Conservation (phyloP, 2,888 invertebrate genomes). For the Hipparchia semele region DNA sequence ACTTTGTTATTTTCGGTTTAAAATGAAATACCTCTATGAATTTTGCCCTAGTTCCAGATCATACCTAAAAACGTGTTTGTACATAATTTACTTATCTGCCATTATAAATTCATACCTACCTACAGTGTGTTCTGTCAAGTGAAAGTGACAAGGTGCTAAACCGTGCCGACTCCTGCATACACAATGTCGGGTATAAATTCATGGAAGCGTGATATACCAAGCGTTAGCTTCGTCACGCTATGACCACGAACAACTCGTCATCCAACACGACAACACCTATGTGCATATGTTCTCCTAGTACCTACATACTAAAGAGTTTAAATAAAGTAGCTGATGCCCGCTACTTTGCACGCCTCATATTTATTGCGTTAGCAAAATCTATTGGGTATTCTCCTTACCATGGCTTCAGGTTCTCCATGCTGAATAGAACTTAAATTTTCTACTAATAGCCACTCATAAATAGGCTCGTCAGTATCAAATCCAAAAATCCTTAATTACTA, state of each 20-base stretch:
- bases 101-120: slow-evolving; percentile 11
- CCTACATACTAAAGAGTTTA: neutral
- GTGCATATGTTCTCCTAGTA: slow-evolving; percentile 6
- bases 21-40: neutral
- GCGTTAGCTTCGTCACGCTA: slow-evolving; percentile 34
- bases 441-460: no score
- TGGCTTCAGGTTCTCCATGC: no score
- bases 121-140: slow-evolving; percentile 14
- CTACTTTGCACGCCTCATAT: no score
- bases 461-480: no score
- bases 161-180: slow-evolving; percentile 10
- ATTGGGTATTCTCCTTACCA: no score
- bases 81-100: neutral
- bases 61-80: neutral
- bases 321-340: no score
- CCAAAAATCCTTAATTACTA: no score
- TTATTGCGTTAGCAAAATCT: no score
- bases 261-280: slow-evolving; percentile 25
- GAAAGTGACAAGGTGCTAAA: slow-evolving; percentile 26
- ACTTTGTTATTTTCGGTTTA: no score
- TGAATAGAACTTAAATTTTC: no score
- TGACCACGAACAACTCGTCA: slow-evolving; percentile 27
- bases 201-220: slow-evolving; percentile 26
- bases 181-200: slow-evolving; percentile 15
- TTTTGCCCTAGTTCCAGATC: neutral